phyloP scores from a whole-genome alignment of 2,888 invertebrate genomes.

The Camptogramma bilineatum region DNA sequence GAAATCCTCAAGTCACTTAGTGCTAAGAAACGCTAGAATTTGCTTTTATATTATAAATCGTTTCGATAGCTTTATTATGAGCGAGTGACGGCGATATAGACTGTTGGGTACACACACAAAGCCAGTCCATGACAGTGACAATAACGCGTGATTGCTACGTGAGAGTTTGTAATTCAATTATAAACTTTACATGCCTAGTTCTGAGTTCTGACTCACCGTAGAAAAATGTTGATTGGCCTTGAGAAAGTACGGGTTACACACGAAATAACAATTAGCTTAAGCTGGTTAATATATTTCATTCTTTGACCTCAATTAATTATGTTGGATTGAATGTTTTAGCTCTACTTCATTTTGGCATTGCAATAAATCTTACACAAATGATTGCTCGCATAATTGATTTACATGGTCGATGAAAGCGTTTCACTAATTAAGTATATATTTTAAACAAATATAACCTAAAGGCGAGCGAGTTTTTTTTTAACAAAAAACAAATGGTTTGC shows the following conservation, averaged over 20 bases:
- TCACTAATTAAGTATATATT: slow-evolving; percentile 19
- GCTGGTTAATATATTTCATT: slow-evolving; percentile 16
- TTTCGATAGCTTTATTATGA: slow-evolving; percentile 80
- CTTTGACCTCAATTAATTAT: slow-evolving; percentile 17
- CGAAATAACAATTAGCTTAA: slow-evolving; percentile 20
- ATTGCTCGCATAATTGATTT: slow-evolving; percentile 21
- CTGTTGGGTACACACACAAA: slow-evolving; percentile 72
- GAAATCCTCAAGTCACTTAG: slow-evolving; percentile 81
- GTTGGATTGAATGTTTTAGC: slow-evolving; percentile 14
- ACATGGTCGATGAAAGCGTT: slow-evolving; percentile 24
- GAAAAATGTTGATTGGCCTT: slow-evolving; percentile 73
- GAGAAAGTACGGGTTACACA: slow-evolving; percentile 46
- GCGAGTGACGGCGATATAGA: slow-evolving; percentile 73
- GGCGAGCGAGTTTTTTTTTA: not conserved
- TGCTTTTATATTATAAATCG: slow-evolving; percentile 78
- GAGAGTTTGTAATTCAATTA: slow-evolving; percentile 79
- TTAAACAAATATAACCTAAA: not conserved
- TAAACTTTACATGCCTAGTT: slow-evolving; percentile 64
- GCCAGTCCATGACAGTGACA: slow-evolving; percentile 73
- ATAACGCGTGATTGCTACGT: slow-evolving; percentile 79
- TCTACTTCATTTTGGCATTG: slow-evolving; percentile 14
- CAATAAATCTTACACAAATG: slow-evolving; percentile 31
- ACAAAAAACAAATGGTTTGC: not conserved
- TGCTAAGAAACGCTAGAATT: slow-evolving; percentile 78
- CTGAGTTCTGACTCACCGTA: slow-evolving; percentile 64